These are phyloP conservation scores for Sorex fumeus DNA, from an alignment of 2,113 vertebrate genomes.

Conservation along the genomic window DNA sequence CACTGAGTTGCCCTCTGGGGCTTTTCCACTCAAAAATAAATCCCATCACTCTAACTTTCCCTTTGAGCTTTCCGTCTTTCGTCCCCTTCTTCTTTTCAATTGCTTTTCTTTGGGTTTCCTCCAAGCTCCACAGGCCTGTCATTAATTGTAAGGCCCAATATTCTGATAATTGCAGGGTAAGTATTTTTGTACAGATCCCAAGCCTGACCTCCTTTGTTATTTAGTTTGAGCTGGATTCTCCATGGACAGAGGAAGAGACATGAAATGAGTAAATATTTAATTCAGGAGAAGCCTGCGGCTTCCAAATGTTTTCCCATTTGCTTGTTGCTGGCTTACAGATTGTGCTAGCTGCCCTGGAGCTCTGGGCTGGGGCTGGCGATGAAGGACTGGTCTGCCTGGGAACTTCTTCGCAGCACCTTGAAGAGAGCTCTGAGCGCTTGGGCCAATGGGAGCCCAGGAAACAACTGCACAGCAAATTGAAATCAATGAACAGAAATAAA, in stretches of 20 bases:
- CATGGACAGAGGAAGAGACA: slow-evolving; percentile 79
- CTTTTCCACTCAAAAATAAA: slow-evolving; percentile 71
- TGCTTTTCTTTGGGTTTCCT: slow-evolving; percentile 72
- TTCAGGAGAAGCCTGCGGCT: slow-evolving; percentile 81
- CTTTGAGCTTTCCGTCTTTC: slow-evolving; percentile 65
- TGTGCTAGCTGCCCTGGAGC: slow-evolving; percentile 1
- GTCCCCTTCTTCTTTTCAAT: slow-evolving; percentile 74
- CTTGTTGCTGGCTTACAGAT: slow-evolving; percentile 43
- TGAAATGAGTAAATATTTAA: slow-evolving; percentile 85
- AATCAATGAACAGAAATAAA: slow-evolving; percentile 79
- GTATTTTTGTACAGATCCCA: slow-evolving; percentile 81
- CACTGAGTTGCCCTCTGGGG: slow-evolving; percentile 61
- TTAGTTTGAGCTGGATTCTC: slow-evolving; percentile 84
- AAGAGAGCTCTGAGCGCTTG: background rate
- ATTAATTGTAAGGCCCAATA: slow-evolving; percentile 81
- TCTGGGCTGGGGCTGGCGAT: background rate
- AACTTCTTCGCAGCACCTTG: slow-evolving; percentile 58
- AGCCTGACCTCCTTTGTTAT: slow-evolving; percentile 83
- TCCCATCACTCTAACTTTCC: slow-evolving; percentile 58
- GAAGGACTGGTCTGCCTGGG: slow-evolving; percentile 1
- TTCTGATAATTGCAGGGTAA: slow-evolving; percentile 84
- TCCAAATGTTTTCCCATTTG: slow-evolving; percentile 79
- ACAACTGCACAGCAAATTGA: slow-evolving; percentile 71
- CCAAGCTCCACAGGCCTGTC: slow-evolving; percentile 80
- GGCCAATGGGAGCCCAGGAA: slow-evolving; percentile 67